Evolutionary conservation across 1,140 invertebrate species (phyloP), one percentile per base, ranked within the genome.

Genomic region (Hirudo medicinalis): DNA sequence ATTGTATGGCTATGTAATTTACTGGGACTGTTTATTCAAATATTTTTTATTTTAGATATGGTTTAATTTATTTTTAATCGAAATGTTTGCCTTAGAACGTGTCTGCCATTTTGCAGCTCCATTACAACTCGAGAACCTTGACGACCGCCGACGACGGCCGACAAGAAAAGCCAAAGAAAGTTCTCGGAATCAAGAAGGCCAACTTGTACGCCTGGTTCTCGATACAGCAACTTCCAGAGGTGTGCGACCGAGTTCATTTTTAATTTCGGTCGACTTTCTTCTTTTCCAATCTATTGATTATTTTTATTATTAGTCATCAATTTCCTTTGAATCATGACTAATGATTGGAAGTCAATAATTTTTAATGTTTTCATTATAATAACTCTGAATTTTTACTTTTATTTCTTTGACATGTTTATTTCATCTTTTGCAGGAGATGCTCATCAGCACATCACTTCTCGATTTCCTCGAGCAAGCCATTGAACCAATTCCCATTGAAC

Each of bases 151-250:
- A 63, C 13, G 57, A 63, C 29, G 17, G 17, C 29, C 29, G 27
- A 20, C 29, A 8, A 67, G 55, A 71, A 71, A 66, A 71, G 6
- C 3, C 20, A 27, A 66, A 17, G 20, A 66, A 63, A 63, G 22
- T 25, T n/a, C 29, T 75, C 54, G 72, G 40, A 76, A 88, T 87
- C 87, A 97, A 97, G 80, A 92, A 93, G 75, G 94, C 92, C 2
- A 90, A 90, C 67, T 83, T 97, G 0, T 95, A 94, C 82, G 91
- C 92, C 20, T 97, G 92, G 93, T 89, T 94, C 82, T 95, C 91
- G 2, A 81, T 97, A 36, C 92, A 97, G 79, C 93, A 91, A 78
- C 91, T 97, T 74, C 92, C 94, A 0, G 93, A 96, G 82, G 81
- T 82, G 25, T 54, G 73, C 69, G 36, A 71, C 68, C 9, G 49